Evolutionary conservation across 2,113 vertebrate genomes (phyloP).

Genomic region (Acanthochromis polyacanthus): DNA sequence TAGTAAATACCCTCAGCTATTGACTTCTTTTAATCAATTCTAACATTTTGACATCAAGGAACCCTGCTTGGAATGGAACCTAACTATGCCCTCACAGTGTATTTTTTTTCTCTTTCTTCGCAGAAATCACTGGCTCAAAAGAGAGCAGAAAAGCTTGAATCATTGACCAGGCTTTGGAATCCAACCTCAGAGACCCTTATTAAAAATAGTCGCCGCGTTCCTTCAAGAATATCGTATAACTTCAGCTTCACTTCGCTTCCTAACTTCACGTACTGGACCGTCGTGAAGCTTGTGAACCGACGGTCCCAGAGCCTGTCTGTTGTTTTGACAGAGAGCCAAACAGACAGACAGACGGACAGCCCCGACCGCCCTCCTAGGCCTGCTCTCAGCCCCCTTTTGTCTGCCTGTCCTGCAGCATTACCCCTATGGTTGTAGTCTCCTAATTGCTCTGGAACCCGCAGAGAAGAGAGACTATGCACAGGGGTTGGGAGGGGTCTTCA

Average conservation of each 20-base stretch:
- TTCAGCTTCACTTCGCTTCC: conserved; percentile 4
- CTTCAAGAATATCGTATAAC: not conserved
- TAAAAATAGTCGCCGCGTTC: not conserved
- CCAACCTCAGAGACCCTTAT: too few species aligned
- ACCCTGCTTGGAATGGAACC: not conserved
- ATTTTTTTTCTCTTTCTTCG: not conserved
- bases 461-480: conserved; percentile 60
- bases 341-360: conserved; percentile 69
- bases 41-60: not conserved
- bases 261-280: conserved; percentile 35
- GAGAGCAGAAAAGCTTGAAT: too few species aligned
- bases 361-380: conserved; percentile 61
- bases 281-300: conserved; percentile 34
- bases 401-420: conserved; percentile 82
- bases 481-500: conserved; percentile 60
- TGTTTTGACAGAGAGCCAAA: conserved; percentile 70
- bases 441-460: conserved; percentile 82
- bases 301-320: conserved; percentile 33
- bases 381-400: conserved; percentile 77
- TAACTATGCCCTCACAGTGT: not conserved
- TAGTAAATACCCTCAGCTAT: too few species aligned
- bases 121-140: not conserved
- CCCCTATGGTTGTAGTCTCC: conserved; percentile 74
- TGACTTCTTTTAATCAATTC: not conserved
- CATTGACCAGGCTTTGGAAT: too few species aligned